Evolutionary conservation across 1,140 invertebrate species (phyloP), one percentile per base, ranked within the genome.

Genomic region (Whitmania pigra): DNA sequence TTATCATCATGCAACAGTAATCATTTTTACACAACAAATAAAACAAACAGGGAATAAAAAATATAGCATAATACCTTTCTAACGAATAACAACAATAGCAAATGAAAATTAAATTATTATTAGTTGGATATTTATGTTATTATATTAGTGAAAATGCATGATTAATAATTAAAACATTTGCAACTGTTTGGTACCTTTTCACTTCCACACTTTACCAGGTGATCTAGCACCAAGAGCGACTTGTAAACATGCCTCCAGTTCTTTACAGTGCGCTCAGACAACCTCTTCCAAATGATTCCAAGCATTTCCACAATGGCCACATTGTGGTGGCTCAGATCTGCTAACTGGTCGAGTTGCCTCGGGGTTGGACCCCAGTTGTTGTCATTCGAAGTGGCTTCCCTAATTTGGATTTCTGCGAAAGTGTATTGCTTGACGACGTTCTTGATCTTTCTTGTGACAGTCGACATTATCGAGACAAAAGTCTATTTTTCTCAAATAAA

Each of bases 221-320:
- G 97, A 81, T 99, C 96, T 67, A 94, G 81, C 20, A 94, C 82
- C 43, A 96, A 90, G 63, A 99, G 85, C 25, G 95, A 93, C 86
- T 99, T 99, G 84, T 99, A 99, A 25, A 99, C 96, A 84, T 99
- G 96, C 75, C 96, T 85, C 97, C 97, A 99, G 84, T 99, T 99
- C 84, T 97, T 94, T 31, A 1, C 57, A 71, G 96, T 96, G 83
- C 95, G 92, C 84, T 97, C 94, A 82, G 97, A 97, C 18, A 97
- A 83, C 76, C 97, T 85, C 82, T 99, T 99, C 96, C 97, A 99
- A 31, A 99, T 88, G 92, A 99, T 98, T 84, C 96, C 93, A 95
- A 99, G 99, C 76, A 99, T 99, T 86, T 99, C 95, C 22, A 93
- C 94, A 84, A 97, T 98, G 73, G 94, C 94, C 78, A 98, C 92